phyloP scores from a whole-genome alignment of 2,113 vertebrate species.

The Scopus umbretta region DNA sequence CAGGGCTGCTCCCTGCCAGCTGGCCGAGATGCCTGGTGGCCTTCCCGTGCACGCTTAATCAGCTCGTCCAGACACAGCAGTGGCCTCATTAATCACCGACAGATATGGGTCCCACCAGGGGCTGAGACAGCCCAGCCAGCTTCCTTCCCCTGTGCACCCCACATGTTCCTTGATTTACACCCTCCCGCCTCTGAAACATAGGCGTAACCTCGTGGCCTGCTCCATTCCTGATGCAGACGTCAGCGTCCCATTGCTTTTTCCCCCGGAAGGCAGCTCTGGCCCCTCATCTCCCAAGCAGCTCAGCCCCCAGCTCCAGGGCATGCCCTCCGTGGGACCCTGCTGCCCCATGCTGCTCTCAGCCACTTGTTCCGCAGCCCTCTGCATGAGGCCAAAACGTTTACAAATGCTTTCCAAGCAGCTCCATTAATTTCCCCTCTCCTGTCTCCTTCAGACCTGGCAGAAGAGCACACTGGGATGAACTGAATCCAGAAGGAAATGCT shows the following conservation, averaged over 20 bases:
- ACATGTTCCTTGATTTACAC: background rate
- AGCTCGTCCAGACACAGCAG: background rate
- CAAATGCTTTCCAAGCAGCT: background rate
- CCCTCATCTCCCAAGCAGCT: accelerated
- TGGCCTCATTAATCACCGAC: background rate
- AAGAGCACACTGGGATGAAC: background rate
- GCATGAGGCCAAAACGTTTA: background rate
- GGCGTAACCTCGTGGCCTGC: background rate
- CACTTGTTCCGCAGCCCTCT: background rate
- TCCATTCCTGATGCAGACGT: accelerated
- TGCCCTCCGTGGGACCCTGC: background rate
- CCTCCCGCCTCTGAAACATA: background rate
- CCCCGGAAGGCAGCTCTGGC: background rate
- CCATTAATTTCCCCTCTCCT: background rate
- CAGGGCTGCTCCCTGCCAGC: background rate
- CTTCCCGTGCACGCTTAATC: background rate
- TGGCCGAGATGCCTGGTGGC: background rate
- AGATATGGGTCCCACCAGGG: background rate
- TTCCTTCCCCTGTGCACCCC: background rate
- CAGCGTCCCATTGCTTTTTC: background rate
- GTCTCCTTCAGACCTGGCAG: background rate
- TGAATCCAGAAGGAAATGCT: background rate
- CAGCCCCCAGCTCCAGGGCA: background rate
- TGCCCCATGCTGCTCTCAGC: accelerated
- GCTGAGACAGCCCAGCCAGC: background rate